These are phyloP conservation scores for Deroptyus accipitrinus DNA, from an alignment of 2,113 vertebrate species.

Conservation along the genomic window DNA sequence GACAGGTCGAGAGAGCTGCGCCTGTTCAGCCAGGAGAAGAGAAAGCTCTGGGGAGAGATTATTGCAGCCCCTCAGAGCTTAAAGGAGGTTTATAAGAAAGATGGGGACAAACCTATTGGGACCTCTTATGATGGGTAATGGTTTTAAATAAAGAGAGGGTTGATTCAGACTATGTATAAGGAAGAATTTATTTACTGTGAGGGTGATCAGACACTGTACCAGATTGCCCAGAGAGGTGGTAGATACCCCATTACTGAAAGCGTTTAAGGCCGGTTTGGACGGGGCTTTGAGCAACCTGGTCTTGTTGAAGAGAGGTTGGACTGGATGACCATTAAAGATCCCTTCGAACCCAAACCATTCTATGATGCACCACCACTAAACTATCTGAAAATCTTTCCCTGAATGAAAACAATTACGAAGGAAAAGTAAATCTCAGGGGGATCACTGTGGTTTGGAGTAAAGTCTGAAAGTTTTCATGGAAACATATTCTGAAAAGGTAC, in stretches of 20 bases:
- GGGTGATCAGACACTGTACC: not conserved
- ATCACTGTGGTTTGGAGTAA: not conserved
- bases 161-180: not conserved
- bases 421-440: not conserved
- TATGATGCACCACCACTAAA: not conserved
- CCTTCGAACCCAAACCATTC: not conserved
- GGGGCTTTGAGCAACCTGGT: not conserved
- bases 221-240: not conserved
- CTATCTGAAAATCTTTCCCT: not conserved
- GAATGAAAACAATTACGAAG: not conserved
- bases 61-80: not conserved
- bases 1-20: not conserved
- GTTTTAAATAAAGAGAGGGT: not conserved
- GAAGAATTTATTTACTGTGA: not conserved
- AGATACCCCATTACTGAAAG: not conserved
- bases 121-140: not conserved
- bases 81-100: not conserved
- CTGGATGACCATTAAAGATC: not conserved
- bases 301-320: not conserved
- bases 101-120: too few species aligned
- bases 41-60: not conserved
- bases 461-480: not conserved
- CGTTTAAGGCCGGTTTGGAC: not conserved
- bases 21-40: not conserved
- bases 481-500: not conserved